A percentile compares a stretch with the other conserved stretches of the same genome.
These are phyloP conservation scores for Achroia grisella DNA, from an alignment of 1,140 invertebrate genomes.

Conservation along the genomic window DNA sequence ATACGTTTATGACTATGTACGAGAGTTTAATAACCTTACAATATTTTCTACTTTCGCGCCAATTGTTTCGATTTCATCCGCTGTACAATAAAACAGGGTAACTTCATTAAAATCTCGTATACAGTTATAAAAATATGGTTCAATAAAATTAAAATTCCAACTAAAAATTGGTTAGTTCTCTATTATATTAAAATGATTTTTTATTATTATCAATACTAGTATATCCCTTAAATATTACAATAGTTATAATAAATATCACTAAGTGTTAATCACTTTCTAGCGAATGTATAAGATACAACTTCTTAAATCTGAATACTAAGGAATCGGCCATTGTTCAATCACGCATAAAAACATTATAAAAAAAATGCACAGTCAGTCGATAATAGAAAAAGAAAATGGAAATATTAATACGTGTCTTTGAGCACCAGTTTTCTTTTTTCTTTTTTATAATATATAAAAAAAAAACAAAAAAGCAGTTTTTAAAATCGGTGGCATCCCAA, in stretches of 20 bases:
- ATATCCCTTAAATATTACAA: slow-evolving; percentile 35
- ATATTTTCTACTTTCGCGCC: too few relatives aligned
- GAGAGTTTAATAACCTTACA: too few relatives aligned
- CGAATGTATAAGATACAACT: slow-evolving; percentile 4
- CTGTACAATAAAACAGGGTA: too few relatives aligned
- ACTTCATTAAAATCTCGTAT: too few relatives aligned
- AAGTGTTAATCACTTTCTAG: slow-evolving; percentile 28
- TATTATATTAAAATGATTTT: slow-evolving; percentile 16
- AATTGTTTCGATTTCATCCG: too few relatives aligned
- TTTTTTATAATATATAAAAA: background rate
- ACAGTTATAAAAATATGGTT: too few relatives aligned
- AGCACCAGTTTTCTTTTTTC: slow-evolving; percentile 2
- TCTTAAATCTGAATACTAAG: background rate
- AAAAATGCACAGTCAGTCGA: slow-evolving; percentile 7
- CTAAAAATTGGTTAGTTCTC: slow-evolving; percentile 55
- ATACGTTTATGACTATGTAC: too few relatives aligned
- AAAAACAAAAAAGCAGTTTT: background rate
- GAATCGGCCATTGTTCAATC: background rate
- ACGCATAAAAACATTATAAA: background rate
- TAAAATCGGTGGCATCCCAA: background rate
- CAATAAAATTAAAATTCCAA: slow-evolving; percentile 32
- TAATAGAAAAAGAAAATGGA: background rate
- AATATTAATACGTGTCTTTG: background rate
- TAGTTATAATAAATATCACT: slow-evolving; percentile 49
- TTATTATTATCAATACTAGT: slow-evolving; percentile 27